Percentiles rank a stretch among this genome's conserved stretches.
These are phyloP conservation scores for Drosophila miranda DNA, from an alignment of 1,140 invertebrate genomes.

Conservation along the genomic window DNA sequence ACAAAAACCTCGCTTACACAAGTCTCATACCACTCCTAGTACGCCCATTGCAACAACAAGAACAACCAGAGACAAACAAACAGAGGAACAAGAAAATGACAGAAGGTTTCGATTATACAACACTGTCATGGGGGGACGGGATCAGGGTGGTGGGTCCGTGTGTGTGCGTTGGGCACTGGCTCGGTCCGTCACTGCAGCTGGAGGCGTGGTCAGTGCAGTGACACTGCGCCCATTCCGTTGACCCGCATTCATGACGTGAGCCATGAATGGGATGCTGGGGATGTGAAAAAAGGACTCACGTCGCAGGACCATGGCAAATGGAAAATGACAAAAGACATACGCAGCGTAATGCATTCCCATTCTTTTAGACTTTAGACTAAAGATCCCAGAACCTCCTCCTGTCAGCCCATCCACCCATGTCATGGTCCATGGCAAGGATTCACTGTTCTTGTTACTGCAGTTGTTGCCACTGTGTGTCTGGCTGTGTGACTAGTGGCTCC, in stretches of 20 bases:
- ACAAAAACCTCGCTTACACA: no score
- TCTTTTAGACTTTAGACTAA: background rate
- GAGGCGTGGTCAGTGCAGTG: constrained; percentile 60
- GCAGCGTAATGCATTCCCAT: constrained; percentile 13
- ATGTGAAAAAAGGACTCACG: constrained; percentile 38
- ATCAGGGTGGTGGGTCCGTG: constrained; percentile 2
- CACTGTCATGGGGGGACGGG: background rate
- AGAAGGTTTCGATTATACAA: constrained; percentile 72
- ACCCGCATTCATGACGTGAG: constrained; percentile 46
- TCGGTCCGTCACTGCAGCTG: constrained; percentile 10
- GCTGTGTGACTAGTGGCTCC: no score
- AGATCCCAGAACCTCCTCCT: background rate
- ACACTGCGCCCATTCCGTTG: constrained; percentile 66
- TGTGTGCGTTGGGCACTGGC: background rate
- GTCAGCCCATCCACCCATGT: background rate
- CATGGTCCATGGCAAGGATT: background rate
- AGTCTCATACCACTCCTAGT: background rate
- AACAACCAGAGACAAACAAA: constrained; percentile 31
- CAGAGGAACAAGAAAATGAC: constrained; percentile 67
- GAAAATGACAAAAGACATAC: constrained; percentile 55
- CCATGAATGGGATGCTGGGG: constrained; percentile 2
- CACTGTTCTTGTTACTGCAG: background rate
- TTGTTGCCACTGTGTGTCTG: background rate
- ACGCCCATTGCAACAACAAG: background rate
- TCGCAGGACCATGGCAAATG: constrained; percentile 34